Percentiles rank a stretch among this genome's conserved stretches.
Conservation (phyloP, 2,797 vertebrate species). For the Sebastes matsubarae region DNA sequence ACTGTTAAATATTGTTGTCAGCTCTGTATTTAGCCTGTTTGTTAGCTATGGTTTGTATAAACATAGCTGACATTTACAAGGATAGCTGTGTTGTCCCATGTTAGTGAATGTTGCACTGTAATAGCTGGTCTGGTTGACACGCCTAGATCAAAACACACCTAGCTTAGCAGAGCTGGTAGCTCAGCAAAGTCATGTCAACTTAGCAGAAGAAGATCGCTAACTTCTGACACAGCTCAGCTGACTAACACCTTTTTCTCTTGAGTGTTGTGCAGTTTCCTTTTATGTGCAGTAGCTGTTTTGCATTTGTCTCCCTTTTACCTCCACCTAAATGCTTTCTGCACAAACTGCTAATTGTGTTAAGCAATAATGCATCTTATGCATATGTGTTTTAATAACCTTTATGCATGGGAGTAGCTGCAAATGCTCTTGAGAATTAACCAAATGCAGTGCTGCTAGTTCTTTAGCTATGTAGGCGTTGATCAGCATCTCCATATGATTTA, state of each 20-base stretch:
- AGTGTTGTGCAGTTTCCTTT: background rate
- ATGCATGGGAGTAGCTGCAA: background rate
- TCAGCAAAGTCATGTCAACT: constrained; percentile 23
- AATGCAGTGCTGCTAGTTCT: constrained; percentile 18
- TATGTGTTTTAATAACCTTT: background rate
- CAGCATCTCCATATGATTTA: background rate
- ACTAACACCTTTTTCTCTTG: background rate
- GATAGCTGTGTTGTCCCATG: fast-evolving
- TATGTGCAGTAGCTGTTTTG: background rate
- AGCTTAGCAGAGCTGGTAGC: constrained; percentile 27
- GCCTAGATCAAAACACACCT: constrained; percentile 46
- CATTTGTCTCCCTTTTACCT: too few species aligned
- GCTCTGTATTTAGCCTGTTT: too few species aligned
- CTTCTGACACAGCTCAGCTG: background rate
- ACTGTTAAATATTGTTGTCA: too few species aligned
- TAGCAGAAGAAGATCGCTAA: constrained; percentile 12
- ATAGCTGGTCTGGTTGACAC: constrained; percentile 37
- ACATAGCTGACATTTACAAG: background rate
- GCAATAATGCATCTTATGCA: background rate
- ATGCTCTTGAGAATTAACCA: background rate
- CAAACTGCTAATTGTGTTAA: background rate
- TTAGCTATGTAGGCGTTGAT: constrained; percentile 20
- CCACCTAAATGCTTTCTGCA: background rate
- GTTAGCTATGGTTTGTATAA: background rate
- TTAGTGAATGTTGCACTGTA: background rate